Evolutionary conservation across 2,797 vertebrate species (phyloP), one percentile per base, ranked within the genome.

Genomic region (Peromyscus attwateri): DNA sequence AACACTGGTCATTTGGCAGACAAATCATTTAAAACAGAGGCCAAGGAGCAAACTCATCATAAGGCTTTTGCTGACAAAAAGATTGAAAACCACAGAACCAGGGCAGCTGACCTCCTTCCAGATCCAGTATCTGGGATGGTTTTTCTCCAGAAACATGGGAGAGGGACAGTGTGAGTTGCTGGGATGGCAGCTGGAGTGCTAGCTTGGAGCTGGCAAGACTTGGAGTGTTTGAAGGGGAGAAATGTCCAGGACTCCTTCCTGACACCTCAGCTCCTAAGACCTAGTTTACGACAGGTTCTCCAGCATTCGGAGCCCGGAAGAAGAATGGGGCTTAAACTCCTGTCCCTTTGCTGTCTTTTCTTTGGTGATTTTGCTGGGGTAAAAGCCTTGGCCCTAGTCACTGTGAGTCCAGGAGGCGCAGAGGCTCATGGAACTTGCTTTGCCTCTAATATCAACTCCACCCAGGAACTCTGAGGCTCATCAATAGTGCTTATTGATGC

Each of bases 1-100:
- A 94, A 81, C 71, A 31, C 70, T 85, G 23, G 76, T 93, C 89
- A 75, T 57, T 12, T 34, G 49, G 62, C 76, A 96, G 62, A 62
- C 14, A 93, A 70, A 40, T 66, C 70, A 84, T 79, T 92, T 68
- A 83, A 92, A 97, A 80, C 12, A 11, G 6, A 31, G 31, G 23
- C 40, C 23, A n/a, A 5, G n/a, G 49, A 76, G 27, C 64, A 84
- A 90, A 95, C 40, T 10, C 31, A 70, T 37, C 25, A 25, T 55
- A 93, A n/a, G 37, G 16, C 6, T 40, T 91, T 92, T 43, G 46
- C 13, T 23, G 84, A 52, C 40, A 10, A 68, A 80, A 87, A 27
- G 37, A 8, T 57, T 4, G n/a, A 66, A 29, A 88, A 34, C 43
- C 27, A 11, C 40, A n/a, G 57, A 89, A 49, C 34, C 21, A 16